A percentile compares a stretch with the other conserved stretches of the same genome.
These are phyloP conservation scores for Agrotis puta DNA, from an alignment of 2,888 invertebrate genomes.

Conservation along the genomic window DNA sequence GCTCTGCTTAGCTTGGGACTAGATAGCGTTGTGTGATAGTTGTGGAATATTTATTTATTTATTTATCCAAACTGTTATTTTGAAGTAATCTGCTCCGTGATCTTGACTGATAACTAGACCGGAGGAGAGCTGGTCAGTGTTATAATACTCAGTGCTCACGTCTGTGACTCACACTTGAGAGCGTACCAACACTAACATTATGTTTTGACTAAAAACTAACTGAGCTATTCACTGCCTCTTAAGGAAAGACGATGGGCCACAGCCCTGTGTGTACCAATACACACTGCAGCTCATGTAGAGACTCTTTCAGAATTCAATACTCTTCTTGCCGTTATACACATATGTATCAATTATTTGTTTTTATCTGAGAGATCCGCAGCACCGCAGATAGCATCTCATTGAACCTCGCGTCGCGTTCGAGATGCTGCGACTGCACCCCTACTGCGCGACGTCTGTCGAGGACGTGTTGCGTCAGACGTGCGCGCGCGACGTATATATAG, in stretches of 20 bases:
- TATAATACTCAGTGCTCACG: constrained; percentile 1
- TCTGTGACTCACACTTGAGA: neutral
- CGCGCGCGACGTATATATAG: constrained; percentile 34
- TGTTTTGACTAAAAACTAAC: neutral
- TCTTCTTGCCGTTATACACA: too few species aligned
- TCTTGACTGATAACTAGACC: constrained; percentile 12
- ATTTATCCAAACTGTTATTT: neutral
- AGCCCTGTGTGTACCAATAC: neutral
- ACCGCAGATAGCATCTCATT: neutral
- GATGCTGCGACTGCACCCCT: neutral
- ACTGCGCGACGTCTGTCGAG: constrained; percentile 20
- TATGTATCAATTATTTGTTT: neutral
- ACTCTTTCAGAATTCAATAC: neutral
- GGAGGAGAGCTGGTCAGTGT: constrained; percentile 6
- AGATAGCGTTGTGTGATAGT: too few species aligned
- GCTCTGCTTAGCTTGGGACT: too few species aligned
- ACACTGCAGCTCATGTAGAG: neutral
- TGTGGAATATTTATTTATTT: too few species aligned
- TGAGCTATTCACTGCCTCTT: neutral
- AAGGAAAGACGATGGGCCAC: neutral
- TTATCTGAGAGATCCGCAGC: neutral
- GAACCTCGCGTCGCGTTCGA: constrained; percentile 1
- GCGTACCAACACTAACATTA: constrained; percentile 9
- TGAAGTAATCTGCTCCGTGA: neutral
- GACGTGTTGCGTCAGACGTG: constrained; percentile 36